phyloP scores from a whole-genome alignment of 2,888 invertebrate species.

The Arrhopalites spinosus region DNA sequence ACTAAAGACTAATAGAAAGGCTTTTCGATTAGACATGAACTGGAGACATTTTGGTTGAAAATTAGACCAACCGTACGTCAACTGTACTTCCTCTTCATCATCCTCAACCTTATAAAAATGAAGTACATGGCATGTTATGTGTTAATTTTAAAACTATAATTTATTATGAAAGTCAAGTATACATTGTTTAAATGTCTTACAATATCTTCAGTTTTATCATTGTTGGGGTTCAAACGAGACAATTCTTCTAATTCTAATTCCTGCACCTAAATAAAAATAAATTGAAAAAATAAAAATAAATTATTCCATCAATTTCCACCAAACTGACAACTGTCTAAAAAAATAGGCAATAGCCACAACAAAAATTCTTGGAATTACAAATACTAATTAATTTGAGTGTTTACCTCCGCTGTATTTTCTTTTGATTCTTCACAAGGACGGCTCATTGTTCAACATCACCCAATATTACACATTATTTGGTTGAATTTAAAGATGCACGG shows the following conservation, averaged over 20 bases:
- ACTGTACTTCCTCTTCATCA: constrained; percentile 7
- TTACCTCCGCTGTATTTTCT: constrained; percentile 12
- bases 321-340: neutral
- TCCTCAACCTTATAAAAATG: constrained; percentile 12
- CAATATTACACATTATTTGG: constrained; percentile 7
- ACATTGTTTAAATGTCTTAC: neutral
- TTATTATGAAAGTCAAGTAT: neutral
- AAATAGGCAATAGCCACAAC: too few relatives aligned
- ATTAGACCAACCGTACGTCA: constrained; percentile 30
- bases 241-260: constrained; percentile 25
- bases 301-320: neutral
- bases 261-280: neutral
- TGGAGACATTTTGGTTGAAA: constrained; percentile 71
- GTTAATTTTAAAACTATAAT: neutral
- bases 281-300: neutral
- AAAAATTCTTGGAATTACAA: too few relatives aligned
- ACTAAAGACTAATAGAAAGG: constrained; percentile 85
- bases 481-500: neutral
- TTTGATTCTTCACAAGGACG: constrained; percentile 16
- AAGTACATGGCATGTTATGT: neutral
- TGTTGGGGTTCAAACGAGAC: constrained; percentile 9
- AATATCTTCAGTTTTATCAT: constrained; percentile 1
- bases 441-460: constrained; percentile 10
- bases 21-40: constrained; percentile 77
- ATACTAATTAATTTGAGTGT: neutral